These are phyloP conservation scores for Drosophila rufa DNA, from an alignment of 1,140 invertebrate genomes.

Conservation along the genomic window DNA sequence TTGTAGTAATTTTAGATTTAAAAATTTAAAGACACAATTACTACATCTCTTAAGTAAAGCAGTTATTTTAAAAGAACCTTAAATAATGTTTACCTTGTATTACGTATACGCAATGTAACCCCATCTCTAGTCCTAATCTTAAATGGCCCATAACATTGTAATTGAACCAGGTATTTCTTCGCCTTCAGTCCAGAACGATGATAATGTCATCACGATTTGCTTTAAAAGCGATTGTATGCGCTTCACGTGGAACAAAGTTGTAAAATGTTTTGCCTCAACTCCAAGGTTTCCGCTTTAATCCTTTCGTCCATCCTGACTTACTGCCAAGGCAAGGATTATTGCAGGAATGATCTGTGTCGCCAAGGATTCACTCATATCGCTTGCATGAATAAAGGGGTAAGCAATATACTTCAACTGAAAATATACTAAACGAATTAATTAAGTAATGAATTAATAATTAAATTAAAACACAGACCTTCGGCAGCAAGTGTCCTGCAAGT, in stretches of 20 bases:
- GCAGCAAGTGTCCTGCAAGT: not conserved
- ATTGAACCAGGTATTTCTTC: not conserved
- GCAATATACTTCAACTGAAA: not conserved
- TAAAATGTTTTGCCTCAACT: not conserved
- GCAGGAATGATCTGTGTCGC: not conserved
- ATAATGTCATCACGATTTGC: not conserved
- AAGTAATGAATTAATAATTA: not conserved
- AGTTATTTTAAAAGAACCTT: not conserved
- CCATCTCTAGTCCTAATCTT: not conserved
- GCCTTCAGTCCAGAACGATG: not conserved
- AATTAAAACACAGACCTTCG: not conserved
- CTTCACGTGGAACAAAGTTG: not conserved
- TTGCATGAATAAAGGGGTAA: conserved; percentile 9
- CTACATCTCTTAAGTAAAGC: not conserved
- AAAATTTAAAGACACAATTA: no score
- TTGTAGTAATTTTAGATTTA: no score
- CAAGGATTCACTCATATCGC: not conserved
- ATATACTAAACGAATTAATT: not conserved
- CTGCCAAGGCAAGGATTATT: not conserved
- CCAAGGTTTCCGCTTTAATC: not conserved
- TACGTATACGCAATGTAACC: not conserved
- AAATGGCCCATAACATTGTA: conserved; percentile 1
- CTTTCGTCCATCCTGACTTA: not conserved
- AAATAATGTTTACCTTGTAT: no score
- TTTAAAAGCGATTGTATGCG: not conserved